phyloP scores from a whole-genome alignment of 2,797 vertebrate species.

The Pipistrellus pygmaeus region DNA sequence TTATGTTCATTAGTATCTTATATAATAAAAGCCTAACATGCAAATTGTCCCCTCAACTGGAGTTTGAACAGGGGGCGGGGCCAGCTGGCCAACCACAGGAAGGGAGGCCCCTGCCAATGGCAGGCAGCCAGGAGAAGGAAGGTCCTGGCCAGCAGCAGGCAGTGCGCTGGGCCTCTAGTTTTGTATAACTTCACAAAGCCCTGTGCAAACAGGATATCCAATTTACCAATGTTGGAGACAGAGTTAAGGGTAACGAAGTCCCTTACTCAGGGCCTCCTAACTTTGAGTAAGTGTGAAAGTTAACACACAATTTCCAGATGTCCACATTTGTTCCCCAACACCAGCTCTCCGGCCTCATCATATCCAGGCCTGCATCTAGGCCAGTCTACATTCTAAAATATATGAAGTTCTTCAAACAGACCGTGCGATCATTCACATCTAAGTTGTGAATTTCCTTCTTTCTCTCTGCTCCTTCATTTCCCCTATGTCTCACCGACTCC shows the following conservation, averaged over 20 bases:
- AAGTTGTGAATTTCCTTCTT: background rate
- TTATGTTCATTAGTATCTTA: background rate
- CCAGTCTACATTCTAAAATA: background rate
- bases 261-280: background rate
- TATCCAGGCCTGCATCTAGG: rapidly evolving
- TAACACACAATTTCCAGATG: background rate
- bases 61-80: too few species aligned
- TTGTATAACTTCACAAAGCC: background rate
- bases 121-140: too few species aligned
- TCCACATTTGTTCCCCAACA: background rate
- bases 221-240: background rate
- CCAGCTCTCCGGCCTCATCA: background rate
- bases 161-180: background rate
- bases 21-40: too few species aligned
- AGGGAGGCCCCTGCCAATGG: too few species aligned
- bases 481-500: background rate
- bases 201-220: background rate
- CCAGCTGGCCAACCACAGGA: too few species aligned
- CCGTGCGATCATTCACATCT: rapidly evolving
- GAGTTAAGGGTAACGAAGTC: background rate
- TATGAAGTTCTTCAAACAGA: background rate
- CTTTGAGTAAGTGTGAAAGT: background rate
- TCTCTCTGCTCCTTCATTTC: background rate
- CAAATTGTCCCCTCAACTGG: too few species aligned
- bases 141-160: too few species aligned